Conservation (phyloP, 2,113 vertebrate species). For the Macrotis lagotis region DNA sequence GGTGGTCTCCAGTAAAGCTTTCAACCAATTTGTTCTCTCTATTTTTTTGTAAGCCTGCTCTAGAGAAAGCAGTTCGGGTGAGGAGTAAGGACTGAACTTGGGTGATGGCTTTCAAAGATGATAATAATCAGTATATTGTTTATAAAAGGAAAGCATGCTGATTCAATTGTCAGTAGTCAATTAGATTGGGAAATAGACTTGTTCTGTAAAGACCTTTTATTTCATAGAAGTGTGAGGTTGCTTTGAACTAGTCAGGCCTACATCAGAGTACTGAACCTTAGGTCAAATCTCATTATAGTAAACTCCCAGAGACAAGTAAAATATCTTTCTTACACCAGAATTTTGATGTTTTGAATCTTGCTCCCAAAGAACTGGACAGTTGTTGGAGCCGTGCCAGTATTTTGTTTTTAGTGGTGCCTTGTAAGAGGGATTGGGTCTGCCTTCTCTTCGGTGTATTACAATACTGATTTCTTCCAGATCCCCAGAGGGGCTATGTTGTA, state of each 20-base stretch:
- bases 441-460: neutral
- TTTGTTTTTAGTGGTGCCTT: neutral
- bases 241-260: neutral
- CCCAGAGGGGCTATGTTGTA: neutral
- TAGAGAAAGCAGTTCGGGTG: constrained; percentile 60
- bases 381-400: neutral
- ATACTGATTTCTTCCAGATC: neutral
- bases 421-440: neutral
- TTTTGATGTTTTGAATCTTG: neutral
- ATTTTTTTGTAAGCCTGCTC: constrained; percentile 67
- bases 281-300: constrained; percentile 15
- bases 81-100: constrained; percentile 39
- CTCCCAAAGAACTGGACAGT: neutral
- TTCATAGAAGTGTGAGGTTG: neutral
- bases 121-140: neutral
- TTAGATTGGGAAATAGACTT: neutral
- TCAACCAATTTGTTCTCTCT: constrained; percentile 76
- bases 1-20: constrained; percentile 80
- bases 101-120: constrained; percentile 43
- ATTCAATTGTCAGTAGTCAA: neutral
- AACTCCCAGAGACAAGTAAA: neutral
- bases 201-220: neutral
- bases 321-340: neutral
- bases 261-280: neutral
- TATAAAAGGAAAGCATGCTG: neutral